Evolutionary conservation across 1,140 invertebrate species (phyloP), one percentile per base, ranked within the genome.

Genomic region (Drosophila athabasca): DNA sequence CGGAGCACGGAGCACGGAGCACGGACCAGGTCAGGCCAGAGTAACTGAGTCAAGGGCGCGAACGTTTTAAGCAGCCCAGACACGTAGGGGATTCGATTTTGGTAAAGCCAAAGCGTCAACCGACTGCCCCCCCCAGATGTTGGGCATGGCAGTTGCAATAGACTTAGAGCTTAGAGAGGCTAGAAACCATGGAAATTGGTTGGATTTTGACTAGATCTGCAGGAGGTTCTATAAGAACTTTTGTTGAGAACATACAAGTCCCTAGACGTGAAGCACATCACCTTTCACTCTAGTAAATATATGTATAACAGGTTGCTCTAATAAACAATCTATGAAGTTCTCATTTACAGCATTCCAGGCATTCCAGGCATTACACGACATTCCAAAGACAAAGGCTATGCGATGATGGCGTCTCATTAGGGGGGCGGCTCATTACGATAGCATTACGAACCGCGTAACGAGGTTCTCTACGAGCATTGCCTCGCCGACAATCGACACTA

Each of bases 11-110:
- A 24, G 22, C 22, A 24, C 22, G 29, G 31, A 39, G 3, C 31
- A 35, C 35, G 35, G 35, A 39, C 35, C 35, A 17, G 50, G 41
- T 65, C 70, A 49, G 67, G 62, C 74, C 65, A 66, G 61, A 62
- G 49, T 60, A 85, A 85, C 80, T 82, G 83, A 85, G 82, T 85
- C 82, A 85, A 85, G 82, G 82, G 82, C 83, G 83, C 64, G 66
- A 61, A 54, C 19, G 15, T 50, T 67, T 77, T 78, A 66, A 50
- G 49, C n/a, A 75, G 61, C 57, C 58, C 51, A 65, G 51, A 62
- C 81, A 87, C 81, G 80, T 84, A 84, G 45, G 60, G 29, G 41
- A 50, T 50, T 64, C 15, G 22, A 46, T 48, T 48, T 62, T 65
- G 62, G 35, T 13, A 39, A 39, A 5, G 35, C 35, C 35, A 39